Evolutionary conservation across 2,113 vertebrate species (phyloP).

Genomic region (Rhineura floridana): DNA sequence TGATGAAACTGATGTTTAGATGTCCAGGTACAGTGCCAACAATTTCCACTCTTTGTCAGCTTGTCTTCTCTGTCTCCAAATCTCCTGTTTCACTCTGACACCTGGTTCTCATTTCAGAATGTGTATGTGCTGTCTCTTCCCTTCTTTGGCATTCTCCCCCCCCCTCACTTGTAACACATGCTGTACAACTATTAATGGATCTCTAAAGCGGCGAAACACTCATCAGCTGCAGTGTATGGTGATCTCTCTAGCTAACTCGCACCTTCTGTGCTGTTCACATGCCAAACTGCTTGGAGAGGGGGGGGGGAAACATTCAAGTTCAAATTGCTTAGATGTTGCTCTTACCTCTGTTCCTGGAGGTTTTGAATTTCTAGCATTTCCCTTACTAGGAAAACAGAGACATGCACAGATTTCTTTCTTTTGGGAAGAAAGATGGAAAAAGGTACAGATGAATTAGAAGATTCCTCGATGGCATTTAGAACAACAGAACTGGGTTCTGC

Average conservation of each 20-base stretch:
- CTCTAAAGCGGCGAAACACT: constrained; percentile 9
- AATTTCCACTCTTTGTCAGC: background rate
- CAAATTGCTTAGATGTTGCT: background rate
- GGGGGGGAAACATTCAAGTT: background rate
- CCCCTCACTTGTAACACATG: constrained; percentile 6
- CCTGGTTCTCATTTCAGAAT: background rate
- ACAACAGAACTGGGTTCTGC: background rate
- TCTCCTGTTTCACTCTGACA: background rate
- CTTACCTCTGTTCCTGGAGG: background rate
- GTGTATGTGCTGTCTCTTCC: background rate
- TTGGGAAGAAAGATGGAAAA: background rate
- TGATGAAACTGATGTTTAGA: background rate
- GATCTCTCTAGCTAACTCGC: constrained; percentile 1
- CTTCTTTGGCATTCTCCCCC: background rate
- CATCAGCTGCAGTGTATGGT: background rate
- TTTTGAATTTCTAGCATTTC: background rate
- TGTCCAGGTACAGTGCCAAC: background rate
- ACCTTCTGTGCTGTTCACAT: constrained; percentile 15
- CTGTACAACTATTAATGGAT: constrained; percentile 28
- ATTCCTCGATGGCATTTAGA: background rate
- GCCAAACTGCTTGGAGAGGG: background rate
- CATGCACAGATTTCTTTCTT: background rate
- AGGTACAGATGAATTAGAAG: background rate
- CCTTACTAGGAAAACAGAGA: background rate
- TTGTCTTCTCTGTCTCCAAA: background rate